These are phyloP conservation scores for Myopa testacea DNA, from an alignment of 2,888 invertebrate species.

Conservation along the genomic window DNA sequence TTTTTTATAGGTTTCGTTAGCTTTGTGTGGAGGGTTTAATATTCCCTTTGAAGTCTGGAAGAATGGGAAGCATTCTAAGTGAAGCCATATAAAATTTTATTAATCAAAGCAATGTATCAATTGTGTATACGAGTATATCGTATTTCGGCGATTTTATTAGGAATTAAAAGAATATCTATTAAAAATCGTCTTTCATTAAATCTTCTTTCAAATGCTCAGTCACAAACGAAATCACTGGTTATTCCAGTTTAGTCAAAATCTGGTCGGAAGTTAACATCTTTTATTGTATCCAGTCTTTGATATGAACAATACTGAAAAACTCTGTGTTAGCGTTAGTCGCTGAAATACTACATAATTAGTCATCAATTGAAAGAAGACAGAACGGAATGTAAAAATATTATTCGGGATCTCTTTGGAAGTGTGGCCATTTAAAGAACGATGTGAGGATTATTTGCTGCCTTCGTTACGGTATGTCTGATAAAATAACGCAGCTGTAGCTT, in stretches of 20 bases:
- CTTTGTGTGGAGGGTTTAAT: neutral
- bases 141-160: slow-evolving; percentile 3
- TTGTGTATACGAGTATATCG: neutral
- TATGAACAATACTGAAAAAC: too few relatives aligned
- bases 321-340: too few relatives aligned
- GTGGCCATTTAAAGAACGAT: neutral
- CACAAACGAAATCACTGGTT: too few relatives aligned
- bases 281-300: too few relatives aligned
- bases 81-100: slow-evolving; percentile 34
- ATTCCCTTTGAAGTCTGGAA: neutral
- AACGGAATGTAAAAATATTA: too few relatives aligned
- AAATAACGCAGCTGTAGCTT: slow-evolving; percentile 10
- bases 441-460: neutral
- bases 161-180: neutral
- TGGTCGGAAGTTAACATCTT: too few relatives aligned
- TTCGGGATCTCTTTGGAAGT: too few relatives aligned
- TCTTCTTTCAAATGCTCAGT: neutral
- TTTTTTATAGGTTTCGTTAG: slow-evolving; percentile 21
- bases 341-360: too few relatives aligned
- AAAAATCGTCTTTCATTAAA: neutral
- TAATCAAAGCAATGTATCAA: neutral
- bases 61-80: neutral
- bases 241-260: too few relatives aligned
- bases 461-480: neutral
- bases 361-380: too few relatives aligned